Conservation (phyloP, 2,888 invertebrate species). For the Pollenia labialis region DNA sequence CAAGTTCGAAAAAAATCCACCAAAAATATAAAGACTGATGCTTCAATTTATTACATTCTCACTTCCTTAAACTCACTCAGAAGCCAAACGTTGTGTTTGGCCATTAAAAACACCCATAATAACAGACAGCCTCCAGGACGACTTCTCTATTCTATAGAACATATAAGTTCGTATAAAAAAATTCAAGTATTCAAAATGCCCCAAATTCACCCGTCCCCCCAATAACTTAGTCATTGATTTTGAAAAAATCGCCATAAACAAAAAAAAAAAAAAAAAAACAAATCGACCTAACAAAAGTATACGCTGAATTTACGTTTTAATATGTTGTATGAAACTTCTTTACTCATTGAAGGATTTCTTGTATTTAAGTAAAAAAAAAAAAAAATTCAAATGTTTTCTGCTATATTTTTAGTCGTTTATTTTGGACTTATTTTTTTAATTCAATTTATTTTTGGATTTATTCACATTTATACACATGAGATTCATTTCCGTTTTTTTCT, state of each 20-base stretch:
- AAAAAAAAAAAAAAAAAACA: conserved; percentile 10
- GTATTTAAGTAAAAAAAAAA: conserved; percentile 21
- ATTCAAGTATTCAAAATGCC: conserved; percentile 1
- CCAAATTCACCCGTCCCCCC: background rate
- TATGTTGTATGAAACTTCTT: conserved; percentile 49
- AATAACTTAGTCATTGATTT: conserved; percentile 60
- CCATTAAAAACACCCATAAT: conserved; percentile 70
- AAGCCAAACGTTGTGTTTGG: conserved; percentile 37
- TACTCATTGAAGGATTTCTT: conserved; percentile 36
- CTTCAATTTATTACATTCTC: conserved; percentile 74
- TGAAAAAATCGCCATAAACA: background rate
- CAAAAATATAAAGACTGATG: conserved; percentile 71
- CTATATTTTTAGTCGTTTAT: conserved; percentile 43
- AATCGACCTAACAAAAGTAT: conserved; percentile 40
- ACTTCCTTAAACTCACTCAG: conserved; percentile 60
- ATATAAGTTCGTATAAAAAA: conserved; percentile 11
- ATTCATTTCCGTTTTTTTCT: conserved; percentile 76
- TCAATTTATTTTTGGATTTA: conserved; percentile 84
- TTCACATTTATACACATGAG: conserved; percentile 84
- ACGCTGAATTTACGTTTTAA: conserved; percentile 68
- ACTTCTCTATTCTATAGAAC: background rate
- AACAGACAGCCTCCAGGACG: conserved; percentile 59
- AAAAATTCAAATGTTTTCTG: conserved; percentile 31
- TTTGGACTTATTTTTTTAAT: conserved; percentile 80
- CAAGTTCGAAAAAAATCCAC: conserved; percentile 37